A percentile compares a stretch with the other conserved stretches of the same genome.
Evolutionary conservation across 2,797 vertebrate genomes (phyloP).

Genomic region (Microctenopoma stevenorrisi): DNA sequence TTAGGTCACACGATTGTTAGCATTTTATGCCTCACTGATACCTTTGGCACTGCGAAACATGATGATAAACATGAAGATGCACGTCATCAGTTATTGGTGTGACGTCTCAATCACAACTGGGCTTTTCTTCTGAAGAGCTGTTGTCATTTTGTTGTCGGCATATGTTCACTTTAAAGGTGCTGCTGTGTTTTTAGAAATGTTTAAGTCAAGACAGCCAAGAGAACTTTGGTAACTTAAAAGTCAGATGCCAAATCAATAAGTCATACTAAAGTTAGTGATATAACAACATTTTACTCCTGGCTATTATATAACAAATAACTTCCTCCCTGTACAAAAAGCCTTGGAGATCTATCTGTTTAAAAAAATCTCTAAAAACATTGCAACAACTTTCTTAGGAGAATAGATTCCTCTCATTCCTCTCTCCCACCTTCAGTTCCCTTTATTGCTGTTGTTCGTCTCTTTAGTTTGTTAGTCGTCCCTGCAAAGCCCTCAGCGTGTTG

Average conservation of each 20-base stretch:
- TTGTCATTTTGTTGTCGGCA: background rate
- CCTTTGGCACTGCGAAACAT: background rate
- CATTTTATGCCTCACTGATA: background rate
- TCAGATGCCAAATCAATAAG: slow-evolving; percentile 42
- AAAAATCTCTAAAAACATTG: slow-evolving; percentile 42
- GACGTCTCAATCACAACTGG: background rate
- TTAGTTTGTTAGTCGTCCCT: slow-evolving; percentile 56
- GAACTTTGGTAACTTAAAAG: slow-evolving; percentile 21
- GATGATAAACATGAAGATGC: too few species aligned
- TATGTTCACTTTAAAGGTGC: slow-evolving; percentile 3
- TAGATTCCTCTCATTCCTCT: slow-evolving; percentile 44
- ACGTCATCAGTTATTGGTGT: too few species aligned
- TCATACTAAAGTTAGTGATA: slow-evolving; percentile 31
- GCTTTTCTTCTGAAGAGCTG: too few species aligned
- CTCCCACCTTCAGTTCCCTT: slow-evolving; percentile 46
- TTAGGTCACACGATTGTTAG: too few species aligned
- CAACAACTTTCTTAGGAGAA: slow-evolving; percentile 59
- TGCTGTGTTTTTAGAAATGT: background rate
- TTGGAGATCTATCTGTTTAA: slow-evolving; percentile 20
- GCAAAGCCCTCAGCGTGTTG: slow-evolving; percentile 74
- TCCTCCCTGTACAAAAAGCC: slow-evolving; percentile 32
- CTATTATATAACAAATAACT: slow-evolving; percentile 45
- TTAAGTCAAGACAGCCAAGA: slow-evolving; percentile 16
- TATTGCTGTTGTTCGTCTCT: slow-evolving; percentile 75
- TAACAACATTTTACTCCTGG: slow-evolving; percentile 31